phyloP scores from a whole-genome alignment of 1,140 invertebrate species.

The Scaptomyza pallida region DNA sequence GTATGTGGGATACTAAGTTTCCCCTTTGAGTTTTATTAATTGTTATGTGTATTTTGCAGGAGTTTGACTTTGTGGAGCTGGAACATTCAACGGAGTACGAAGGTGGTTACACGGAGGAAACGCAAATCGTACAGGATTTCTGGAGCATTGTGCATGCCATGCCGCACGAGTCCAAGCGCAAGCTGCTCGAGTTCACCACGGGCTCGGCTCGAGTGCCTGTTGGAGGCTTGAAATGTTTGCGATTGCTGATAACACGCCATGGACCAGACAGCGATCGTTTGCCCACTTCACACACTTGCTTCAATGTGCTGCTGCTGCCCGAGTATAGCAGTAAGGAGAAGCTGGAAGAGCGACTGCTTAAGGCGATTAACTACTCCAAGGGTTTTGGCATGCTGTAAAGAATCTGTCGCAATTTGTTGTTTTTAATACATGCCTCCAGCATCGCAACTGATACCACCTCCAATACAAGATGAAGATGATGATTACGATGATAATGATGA shows the following conservation, averaged over 20 bases:
- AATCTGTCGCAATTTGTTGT: conserved; percentile 11
- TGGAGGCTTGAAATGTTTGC: conserved; percentile 94
- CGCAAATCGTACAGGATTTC: conserved; percentile 94
- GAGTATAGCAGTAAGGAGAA: conserved; percentile 94
- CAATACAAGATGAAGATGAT: conserved; percentile 41
- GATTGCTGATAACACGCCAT: conserved; percentile 92
- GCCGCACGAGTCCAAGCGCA: conserved; percentile 92
- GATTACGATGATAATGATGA: conserved; percentile 24
- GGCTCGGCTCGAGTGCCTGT: conserved; percentile 98
- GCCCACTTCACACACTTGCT: conserved; percentile 96
- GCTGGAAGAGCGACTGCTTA: conserved; percentile 92
- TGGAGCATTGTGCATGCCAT: conserved; percentile 97
- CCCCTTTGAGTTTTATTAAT: neutral
- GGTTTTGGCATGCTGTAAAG: conserved; percentile 92
- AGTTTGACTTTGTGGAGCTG: conserved; percentile 95
- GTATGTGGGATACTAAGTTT: conserved; percentile 86
- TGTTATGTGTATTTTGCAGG: conserved; percentile 78
- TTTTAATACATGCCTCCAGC: conserved; percentile 40
- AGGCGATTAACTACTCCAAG: conserved; percentile 95
- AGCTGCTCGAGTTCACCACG: conserved; percentile 96
- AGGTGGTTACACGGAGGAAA: conserved; percentile 93
- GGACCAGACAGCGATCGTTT: conserved; percentile 91
- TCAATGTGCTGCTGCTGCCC: conserved; percentile 96
- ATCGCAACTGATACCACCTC: conserved; percentile 76
- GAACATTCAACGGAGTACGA: conserved; percentile 97